Evolutionary conservation across 1,140 invertebrate genomes (phyloP).

Genomic region (Drosophila nigrodunni): DNA sequence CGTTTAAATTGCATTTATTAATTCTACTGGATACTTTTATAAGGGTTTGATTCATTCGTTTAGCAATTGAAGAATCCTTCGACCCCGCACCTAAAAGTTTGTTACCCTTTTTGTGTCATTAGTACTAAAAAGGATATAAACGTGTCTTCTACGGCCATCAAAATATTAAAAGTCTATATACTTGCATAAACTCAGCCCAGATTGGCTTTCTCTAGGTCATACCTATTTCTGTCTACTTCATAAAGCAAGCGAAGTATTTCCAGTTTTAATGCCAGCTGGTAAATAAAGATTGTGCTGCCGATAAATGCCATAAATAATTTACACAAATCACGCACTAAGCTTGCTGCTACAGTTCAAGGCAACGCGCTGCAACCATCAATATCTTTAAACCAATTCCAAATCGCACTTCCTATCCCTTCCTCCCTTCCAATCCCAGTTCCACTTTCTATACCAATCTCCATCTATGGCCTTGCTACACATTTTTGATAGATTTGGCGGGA

Average conservation of each 20-base stretch:
- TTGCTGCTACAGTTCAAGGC: slow-evolving; percentile 8
- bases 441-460: neutral
- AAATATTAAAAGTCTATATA: too few relatives aligned
- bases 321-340: slow-evolving; percentile 46
- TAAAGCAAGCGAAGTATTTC: too few relatives aligned
- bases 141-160: too few relatives aligned
- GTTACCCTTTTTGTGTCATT: too few relatives aligned
- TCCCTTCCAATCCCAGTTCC: too few relatives aligned
- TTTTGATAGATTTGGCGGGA: slow-evolving; percentile 65
- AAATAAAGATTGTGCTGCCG: slow-evolving; percentile 8
- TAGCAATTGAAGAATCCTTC: too few relatives aligned
- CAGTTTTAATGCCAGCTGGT: neutral
- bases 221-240: neutral
- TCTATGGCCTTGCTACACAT: slow-evolving; percentile 6
- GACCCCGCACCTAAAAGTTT: too few relatives aligned
- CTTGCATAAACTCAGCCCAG: too few relatives aligned
- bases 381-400: neutral
- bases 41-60: too few relatives aligned
- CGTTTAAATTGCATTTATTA: too few relatives aligned
- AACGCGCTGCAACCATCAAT: slow-evolving; percentile 37
- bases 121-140: too few relatives aligned
- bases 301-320: slow-evolving; percentile 38
- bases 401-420: neutral
- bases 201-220: neutral
- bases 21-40: too few relatives aligned